Base-by-base conservation (phyloP, 1,140 invertebrate genomes). In the Caerostris darwini region DNA sequence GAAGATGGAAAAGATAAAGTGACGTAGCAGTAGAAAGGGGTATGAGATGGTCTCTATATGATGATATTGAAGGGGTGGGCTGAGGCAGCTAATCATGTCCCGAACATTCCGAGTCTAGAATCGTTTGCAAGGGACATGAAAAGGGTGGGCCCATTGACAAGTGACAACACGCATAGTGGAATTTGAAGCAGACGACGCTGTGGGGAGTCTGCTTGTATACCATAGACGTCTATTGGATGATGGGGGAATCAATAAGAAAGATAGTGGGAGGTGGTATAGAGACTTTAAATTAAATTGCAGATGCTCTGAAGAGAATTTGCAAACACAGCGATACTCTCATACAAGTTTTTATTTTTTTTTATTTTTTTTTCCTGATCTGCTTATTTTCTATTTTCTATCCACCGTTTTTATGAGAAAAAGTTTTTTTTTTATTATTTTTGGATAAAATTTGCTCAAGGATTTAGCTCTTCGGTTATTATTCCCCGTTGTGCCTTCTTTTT, bases 81-180 rank as follows among this genome's bases (percentile, higher is more conserved):
- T 58, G 71, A 54, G 90, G 57, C 56, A 67, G 77, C 90, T 92
- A 92, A 92, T 92, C 90, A 92, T 92, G 90, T 92, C 90, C 64
- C 19, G 90, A 92, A 92, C 90, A 92, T 92, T 64, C 77, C 57
- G 12, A 92, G 90, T 92, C 90, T 50, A 50, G 90, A 92, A 81
- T 81, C 90, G 77, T 92, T 92, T 92, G 69, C 71, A 83, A 56
- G 71, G 53, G 90, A 92, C 90, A 92, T 85, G 90, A 85, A 92
- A 92, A 81, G 90, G 90, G 90, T 85, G 77, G 90, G 17, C 59
- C 90, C 90, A 67, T 92, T 92, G 90, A 92, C 90, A 92, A 82
- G 90, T 92, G 90, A 92, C 90, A 92, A 92, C 90, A 92, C 61
- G 19, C 90, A 92, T 61, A 92, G 90, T 92, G 90, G 90, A 92